Evolutionary conservation across 2,113 vertebrate species (phyloP).

Genomic region (Ptilonorhynchus violaceus): DNA sequence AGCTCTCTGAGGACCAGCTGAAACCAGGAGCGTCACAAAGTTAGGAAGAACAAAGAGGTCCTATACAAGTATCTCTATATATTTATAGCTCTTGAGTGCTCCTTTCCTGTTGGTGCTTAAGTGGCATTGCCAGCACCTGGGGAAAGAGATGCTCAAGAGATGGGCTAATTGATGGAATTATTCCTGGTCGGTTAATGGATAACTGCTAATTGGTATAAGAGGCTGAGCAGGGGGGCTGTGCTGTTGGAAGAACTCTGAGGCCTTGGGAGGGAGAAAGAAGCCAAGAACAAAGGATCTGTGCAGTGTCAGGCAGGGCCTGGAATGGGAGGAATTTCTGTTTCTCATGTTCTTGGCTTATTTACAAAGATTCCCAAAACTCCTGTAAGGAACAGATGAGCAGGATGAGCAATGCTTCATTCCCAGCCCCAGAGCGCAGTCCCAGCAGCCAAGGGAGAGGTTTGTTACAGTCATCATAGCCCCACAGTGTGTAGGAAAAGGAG

Average conservation of each 20-base stretch:
- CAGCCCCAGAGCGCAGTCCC: not conserved
- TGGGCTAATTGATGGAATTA: not conserved
- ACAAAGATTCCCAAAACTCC: conserved; percentile 47
- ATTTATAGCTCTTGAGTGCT: not conserved
- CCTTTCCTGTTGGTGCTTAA: not conserved
- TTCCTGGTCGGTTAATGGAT: not conserved
- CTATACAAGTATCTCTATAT: not conserved
- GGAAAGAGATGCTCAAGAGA: not conserved
- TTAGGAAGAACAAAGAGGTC: not conserved
- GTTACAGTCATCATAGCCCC: not conserved
- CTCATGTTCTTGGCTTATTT: conserved; percentile 35
- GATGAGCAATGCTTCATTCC: not conserved
- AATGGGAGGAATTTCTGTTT: conserved; percentile 19
- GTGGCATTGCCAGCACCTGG: not conserved
- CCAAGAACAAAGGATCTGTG: conserved; percentile 43
- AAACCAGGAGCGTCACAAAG: not conserved
- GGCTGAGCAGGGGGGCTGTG: not conserved
- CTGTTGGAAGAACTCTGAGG: not conserved
- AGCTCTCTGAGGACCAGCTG: not conserved
- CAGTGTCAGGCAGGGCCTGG: conserved; percentile 34
- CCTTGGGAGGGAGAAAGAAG: not conserved
- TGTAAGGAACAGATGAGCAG: not conserved
- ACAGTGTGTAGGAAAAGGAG: not conserved
- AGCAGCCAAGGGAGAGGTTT: not conserved
- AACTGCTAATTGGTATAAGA: not conserved